Base-by-base conservation (phyloP, 2,797 vertebrate genomes). In the Enteromius viviparus region DNA sequence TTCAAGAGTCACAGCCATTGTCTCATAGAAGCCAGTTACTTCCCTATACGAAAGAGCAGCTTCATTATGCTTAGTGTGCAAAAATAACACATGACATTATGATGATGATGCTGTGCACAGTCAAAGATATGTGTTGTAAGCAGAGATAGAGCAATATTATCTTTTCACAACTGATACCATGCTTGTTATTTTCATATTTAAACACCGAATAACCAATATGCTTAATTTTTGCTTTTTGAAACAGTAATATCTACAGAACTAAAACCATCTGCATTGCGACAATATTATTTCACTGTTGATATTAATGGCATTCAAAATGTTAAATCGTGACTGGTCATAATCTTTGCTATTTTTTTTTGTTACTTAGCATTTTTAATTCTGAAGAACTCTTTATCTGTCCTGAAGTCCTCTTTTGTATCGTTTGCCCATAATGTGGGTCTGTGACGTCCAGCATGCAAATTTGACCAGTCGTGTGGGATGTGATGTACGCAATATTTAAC, bases 41-140 rank as follows among this genome's bases (percentile, higher is more conserved):
- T 81, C 79, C 68, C 79, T 26, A n/a, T 62, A 60, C 23, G 12
- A 60, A 29, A 58, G 47, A 19, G 9, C 32, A 68, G 34, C 65
- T 79, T 53, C n/a, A 26, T 4, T 55, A 0, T 51, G 62, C 47
- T 42, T 79, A 69, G 34, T 55, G 47, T 69, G 32, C 32, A 79
- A 40, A 40, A 68, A 37, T 26, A 40, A 53, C 12, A 3, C 62
- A 45, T 62, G 21, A 17, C n/a, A 23, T 66, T 66, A 23, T 45
- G 11, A 17, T 66, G 19, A 12, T 51, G 6, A 64, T 47, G 12
- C 6, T 55, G 32, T 76, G 55, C 14, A 32, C 3, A 6, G 23
- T 15, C 17, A 15, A 17, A 49, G 26, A 78, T 65, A 15, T 12
- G 29, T 55, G 49, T 14, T 58, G 21, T 23, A 9, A 32, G 3